Base-by-base conservation (phyloP, 2,113 vertebrate species). In the Bos javanicus region DNA sequence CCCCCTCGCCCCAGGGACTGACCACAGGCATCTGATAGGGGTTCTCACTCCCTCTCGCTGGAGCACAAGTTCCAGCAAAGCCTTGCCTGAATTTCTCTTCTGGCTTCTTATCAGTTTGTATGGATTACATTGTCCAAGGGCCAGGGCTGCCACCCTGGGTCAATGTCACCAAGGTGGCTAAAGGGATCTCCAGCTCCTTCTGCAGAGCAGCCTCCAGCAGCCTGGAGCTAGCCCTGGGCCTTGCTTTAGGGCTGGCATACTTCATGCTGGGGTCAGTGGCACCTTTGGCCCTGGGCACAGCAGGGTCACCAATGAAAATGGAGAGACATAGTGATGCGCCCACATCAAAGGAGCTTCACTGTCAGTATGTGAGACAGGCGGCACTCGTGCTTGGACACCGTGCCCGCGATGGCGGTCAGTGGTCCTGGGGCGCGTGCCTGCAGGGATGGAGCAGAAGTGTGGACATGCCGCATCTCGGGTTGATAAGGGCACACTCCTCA, bases 311-410 rank as follows among this genome's bases (percentile, higher is more conserved):
- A 25, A 1, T 7, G 43, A 56, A 11, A 59, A 62, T 9, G 8
- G 6, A 80, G 84, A 71, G n/a, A 19, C 5, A 74, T 30, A 21
- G 25, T 0, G 0, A 21, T 33, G 25, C 10, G 48, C 33, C 48
- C 52, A 2, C 21, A 52, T 33, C 46, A 87, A 36, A 36, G 23
- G 33, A 48, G 50, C 54, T 23, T 60, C 30, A 25, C 59, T 0
- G 0, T 56, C 94, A 59, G 8, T 33, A 11, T 52, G 17, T 43
- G 50, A 67, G 76, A 16, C 57, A 30, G n/a, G 33, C 0, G 17
- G 28, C 30, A 9, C 30, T 3, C 30, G 28, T 0, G 11, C 46
- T 54, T 43, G 26, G 46, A 92, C 6, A 30, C 28, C 1, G 1
- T 2, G 19, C 9, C 8, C 26, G 12, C 3, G 17, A 33, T 48